Base-by-base conservation (phyloP, 2,113 vertebrate genomes). In the Nerophis lumbriciformis region DNA sequence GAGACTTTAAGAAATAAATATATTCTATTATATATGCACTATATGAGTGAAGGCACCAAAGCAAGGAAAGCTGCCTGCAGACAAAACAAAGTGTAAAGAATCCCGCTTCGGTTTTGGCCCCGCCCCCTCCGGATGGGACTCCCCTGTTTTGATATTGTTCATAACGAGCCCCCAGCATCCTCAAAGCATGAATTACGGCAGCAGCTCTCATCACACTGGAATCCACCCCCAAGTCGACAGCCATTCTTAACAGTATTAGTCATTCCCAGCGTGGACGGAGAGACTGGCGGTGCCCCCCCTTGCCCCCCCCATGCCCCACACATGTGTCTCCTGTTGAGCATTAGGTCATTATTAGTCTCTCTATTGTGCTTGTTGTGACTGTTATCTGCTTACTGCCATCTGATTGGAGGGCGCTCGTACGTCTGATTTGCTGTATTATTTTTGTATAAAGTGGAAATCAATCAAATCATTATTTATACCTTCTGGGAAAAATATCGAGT, bases 381-480 rank as follows among this genome's bases (percentile, higher is more conserved):
- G 78, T 85, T 84, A 78, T 87, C 80, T 70, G 71, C 75, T 61
- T 79, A 77, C 83, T 88, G 87, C 83, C 82, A 61, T 73, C 72
- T 79, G 73, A 85, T 72, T 82, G 80, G 83, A 85, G 69, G 84
- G 81, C 82, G 85, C 81, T 78, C 70, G 78, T 66, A 76, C 58
- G 79, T 54, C 66, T 89, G 79, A 85, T 85, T 84, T 68, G 73
- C 76, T 85, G 90, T 93, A 92, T 90, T 92, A 92, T 93, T 93
- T 93, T 92, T 93, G 91, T 92, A 92, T 82, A 91, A 91, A 92
- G 90, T 87, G 79, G 53, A 90, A 93, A 92, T 90, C 90, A 92
- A 89, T 90, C 87, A 90, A 91, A 93, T 93, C 90, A 91, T 87
- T 93, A 93, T 93, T 93, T 93, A 93, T 93, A 92, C 89, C 87